Base-by-base conservation (phyloP, 2,113 vertebrate genomes). In the Phalacrocorax pelagicus region DNA sequence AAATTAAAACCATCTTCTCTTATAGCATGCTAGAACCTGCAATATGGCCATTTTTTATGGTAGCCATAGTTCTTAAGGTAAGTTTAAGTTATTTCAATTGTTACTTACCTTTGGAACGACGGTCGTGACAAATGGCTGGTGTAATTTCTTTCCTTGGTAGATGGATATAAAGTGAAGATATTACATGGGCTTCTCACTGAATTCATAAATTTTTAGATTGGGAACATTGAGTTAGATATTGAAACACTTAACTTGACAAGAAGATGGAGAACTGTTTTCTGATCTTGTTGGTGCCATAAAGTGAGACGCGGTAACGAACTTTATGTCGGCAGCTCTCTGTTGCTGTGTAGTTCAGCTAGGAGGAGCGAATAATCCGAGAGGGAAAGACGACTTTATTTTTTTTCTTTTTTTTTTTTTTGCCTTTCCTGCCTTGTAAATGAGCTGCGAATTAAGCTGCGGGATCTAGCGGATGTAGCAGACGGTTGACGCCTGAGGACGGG, bases 121-220 rank as follows among this genome's bases (percentile, higher is more conserved):
- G 94, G 87, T 87, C 84, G 24, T 97, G 98, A 98, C 95, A 96
- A 97, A 98, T 97, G 96, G 93, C 94, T 95, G 90, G 82, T 74
- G 96, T 97, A 97, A 98, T 98, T 97, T 97, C 94, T 96, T 97
- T 69, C 96, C 94, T 93, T 91, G 91, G 73, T 83, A 91, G 96
- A 96, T 96, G 94, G 93, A 73, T 83, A 89, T 94, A 95, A 96
- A 97, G 89, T 36, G 80, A 79, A 94, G 90, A 94, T 94, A 92
- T 61, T 97, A 81, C 95, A 59, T 15, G 58, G 78, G 67, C 84
- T 95, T 92, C 94, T 97, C 78, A 7, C 91, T 42, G 87, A 97
- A 97, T 97, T 97, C 94, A 97, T 97, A 95, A 92, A 95, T 91
- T 93, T 96, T 96, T 86, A 91, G 85, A 67, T 92, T 89, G 90